Base-by-base conservation (phyloP, 2,888 invertebrate species). In the Drosophila differens region DNA sequence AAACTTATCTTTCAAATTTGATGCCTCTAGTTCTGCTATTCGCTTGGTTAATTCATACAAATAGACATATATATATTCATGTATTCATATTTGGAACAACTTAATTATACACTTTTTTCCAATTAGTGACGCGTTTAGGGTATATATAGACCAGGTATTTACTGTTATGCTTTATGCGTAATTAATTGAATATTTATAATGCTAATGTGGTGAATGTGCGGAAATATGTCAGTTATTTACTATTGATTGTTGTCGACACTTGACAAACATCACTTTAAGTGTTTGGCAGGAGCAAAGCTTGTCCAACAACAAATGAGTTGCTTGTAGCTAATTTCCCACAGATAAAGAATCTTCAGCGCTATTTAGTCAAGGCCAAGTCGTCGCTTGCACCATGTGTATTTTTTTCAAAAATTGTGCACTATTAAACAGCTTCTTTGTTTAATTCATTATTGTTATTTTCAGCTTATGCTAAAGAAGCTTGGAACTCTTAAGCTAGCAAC, bases 181-280 rank as follows among this genome's bases (percentile, higher is more conserved):
- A 82, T 82, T 84, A 82, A 89, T 89, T 85, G 80, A 86, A 85
- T 87, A 89, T 85, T 84, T 80, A 84, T 82, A 66, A 76, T 78
- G 90, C 77, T 71, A 78, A 85, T 72, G 80, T 62, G 73, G 89
- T 90, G 89, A 87, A 90, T 87, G 90, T 87, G 86, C 87, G 87
- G 90, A 87, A 87, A 82, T 86, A 70, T 63, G 67, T 74, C 62
- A 72, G 82, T 68, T 70, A 82, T 85, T 90, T 90, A 88, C 88
- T 82, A 88, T 70, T 75, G 80, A 85, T 90, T 88, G 83, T 90
- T 76, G 71, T 58, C 63, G 69, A 63, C 89, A 74, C 79, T 89
- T 84, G 89, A 82, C 79, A 89, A 82, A 82, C 79, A 77, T 81
- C 73, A 65, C 52, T 70, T 47, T 30, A 16, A 76, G 57, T 81